phyloP scores from a whole-genome alignment of 2,797 vertebrate species.

The Centroberyx gerrardi region DNA sequence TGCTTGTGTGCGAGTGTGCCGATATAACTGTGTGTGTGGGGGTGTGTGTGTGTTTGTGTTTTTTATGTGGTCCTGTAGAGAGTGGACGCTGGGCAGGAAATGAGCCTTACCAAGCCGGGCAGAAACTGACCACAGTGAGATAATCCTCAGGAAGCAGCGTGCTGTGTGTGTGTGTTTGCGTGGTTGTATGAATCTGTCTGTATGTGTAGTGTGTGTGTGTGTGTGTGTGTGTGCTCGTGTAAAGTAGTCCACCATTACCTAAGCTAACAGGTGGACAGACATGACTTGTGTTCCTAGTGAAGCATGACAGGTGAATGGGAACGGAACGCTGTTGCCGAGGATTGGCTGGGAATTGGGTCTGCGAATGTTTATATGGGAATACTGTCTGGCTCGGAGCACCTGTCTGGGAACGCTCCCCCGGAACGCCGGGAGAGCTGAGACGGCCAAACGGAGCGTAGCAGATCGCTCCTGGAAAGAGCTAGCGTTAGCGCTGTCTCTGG shows the following conservation, averaged over 20 bases:
- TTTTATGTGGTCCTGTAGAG: constrained; percentile 74
- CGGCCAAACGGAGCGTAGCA: constrained; percentile 81
- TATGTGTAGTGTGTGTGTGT: constrained; percentile 13
- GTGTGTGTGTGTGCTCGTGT: constrained; percentile 24
- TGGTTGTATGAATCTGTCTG: constrained; percentile 1
- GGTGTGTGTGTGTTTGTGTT: constrained; percentile 38
- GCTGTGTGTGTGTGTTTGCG: constrained; percentile 65
- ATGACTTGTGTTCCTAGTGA: constrained; percentile 78
- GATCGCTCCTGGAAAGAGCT: constrained; percentile 84
- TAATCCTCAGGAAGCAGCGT: constrained; percentile 82
- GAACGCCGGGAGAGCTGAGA: constrained; percentile 75
- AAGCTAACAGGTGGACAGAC: constrained; percentile 84
- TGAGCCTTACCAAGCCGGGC: constrained; percentile 81
- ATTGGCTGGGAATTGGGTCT: constrained; percentile 78
- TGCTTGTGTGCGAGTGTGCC: constrained; percentile 17
- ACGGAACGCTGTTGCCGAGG: constrained; percentile 66
- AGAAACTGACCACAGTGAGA: constrained; percentile 81
- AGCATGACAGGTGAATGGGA: constrained; percentile 80
- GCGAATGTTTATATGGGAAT: constrained; percentile 81
- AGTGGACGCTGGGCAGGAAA: constrained; percentile 84
- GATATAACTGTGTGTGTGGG: constrained; percentile 25
- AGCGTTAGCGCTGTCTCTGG: constrained; percentile 77
- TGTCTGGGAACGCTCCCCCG: constrained; percentile 75
- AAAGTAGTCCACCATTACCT: constrained; percentile 81
- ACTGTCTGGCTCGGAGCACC: constrained; percentile 85